Base-by-base conservation (phyloP, 2,113 vertebrate genomes). In the Nothobranchius furzeri region DNA sequence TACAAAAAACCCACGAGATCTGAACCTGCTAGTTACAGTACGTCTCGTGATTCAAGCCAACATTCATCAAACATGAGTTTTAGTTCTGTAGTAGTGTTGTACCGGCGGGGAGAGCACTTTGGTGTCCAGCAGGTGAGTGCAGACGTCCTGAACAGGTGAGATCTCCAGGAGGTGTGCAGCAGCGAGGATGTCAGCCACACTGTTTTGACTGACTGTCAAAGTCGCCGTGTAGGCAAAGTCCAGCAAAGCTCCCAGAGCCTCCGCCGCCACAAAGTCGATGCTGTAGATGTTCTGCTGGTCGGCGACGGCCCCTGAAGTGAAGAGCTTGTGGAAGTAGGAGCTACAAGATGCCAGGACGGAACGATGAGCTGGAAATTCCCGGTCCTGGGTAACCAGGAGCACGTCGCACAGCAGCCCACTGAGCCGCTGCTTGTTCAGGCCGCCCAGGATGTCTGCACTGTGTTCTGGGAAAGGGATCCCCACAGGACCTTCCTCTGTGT, bases 141-240 rank as follows among this genome's bases (percentile, higher is more conserved):
- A 99, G 84, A 99, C 95, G 14, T 97, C 95, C 89, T 95, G 94
- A 51, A 98, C 96, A 2, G 96, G 95, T 12, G 93, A 92, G 92
- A 99, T 95, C 90, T 98, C 98, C 67, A 99, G 93, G 91, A 99
- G 94, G 36, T 90, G 94, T 24, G 98, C 95, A 14, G 98, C 98
- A 1, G 95, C 95, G 58, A 99, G 94, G 90, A 99, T 96, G 86
- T 96, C 97, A 1, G 92, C 92, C 88, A 98, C 95, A 1, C 95
- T 98, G 60, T 93, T 93, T 69, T 95, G 96, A 91, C 96, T 99
- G 88, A 98, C 93, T 0, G 96, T 99, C 54, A 99, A 92, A 9
- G 98, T 99, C 77, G 98, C 96, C 0, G 97, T 98, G 91, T 99
- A 99, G 84, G 96, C 98, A 81, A 98, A 99, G 92, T 99, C 98